Evolutionary conservation across 2,888 invertebrate genomes (phyloP).

Genomic region (Dermolepida albohirtum): DNA sequence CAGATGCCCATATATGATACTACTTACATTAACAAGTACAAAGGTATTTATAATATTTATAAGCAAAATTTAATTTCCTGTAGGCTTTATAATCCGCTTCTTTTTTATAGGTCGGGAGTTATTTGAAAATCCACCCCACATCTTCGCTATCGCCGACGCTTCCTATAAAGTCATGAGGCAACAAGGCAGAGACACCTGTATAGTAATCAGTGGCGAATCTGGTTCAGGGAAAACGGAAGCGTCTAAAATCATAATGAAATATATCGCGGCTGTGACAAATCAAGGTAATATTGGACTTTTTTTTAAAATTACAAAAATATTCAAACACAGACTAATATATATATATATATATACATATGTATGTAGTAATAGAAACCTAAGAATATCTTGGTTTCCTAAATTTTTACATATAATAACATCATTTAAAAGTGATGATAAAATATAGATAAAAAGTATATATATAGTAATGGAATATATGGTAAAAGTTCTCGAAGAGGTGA

Average conservation of each 20-base stretch:
- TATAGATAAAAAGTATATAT: too few species aligned
- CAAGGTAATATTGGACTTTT: constrained; percentile 60
- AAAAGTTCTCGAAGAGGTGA: too few species aligned
- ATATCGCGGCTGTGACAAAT: constrained; percentile 97
- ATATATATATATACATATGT: too few species aligned
- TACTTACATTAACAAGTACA: constrained; percentile 89
- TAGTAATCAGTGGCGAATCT: constrained; percentile 97
- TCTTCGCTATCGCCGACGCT: constrained; percentile 97
- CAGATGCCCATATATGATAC: constrained; percentile 91
- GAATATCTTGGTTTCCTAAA: too few species aligned
- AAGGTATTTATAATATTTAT: constrained; percentile 67
- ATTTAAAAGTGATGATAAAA: too few species aligned
- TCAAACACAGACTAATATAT: too few species aligned
- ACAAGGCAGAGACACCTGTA: constrained; percentile 92
- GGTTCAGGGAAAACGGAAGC: constrained; percentile 99
- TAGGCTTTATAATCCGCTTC: too few species aligned
- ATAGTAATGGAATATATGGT: too few species aligned
- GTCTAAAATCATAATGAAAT: constrained; percentile 98
- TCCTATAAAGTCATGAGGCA: constrained; percentile 95
- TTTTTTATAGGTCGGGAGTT: constrained; percentile 83
- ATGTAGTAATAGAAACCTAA: too few species aligned
- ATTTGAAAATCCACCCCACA: constrained; percentile 96
- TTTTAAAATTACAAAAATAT: background rate
- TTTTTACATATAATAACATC: too few species aligned
- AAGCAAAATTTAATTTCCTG: background rate